Evolutionary conservation across 1,140 invertebrate species (phyloP).

Genomic region (Drepana arcuata): DNA sequence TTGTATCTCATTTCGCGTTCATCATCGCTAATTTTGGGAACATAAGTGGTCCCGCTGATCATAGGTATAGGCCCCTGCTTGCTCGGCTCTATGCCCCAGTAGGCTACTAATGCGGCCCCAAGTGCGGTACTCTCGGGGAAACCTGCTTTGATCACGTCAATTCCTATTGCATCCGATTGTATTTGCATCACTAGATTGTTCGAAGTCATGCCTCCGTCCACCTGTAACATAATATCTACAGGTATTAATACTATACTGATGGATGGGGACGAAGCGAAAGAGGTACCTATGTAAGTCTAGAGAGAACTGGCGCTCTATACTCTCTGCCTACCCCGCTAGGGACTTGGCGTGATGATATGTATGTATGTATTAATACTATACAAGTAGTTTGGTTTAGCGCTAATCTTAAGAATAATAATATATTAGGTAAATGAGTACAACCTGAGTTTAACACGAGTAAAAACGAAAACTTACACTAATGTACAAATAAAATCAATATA

Average conservation of each 20-base stretch:
- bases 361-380: too few relatives aligned
- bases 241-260: too few relatives aligned
- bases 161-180: conserved; percentile 72
- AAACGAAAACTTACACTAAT: too few relatives aligned
- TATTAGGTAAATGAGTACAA: too few relatives aligned
- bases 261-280: background rate
- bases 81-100: conserved; percentile 74
- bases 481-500: too few relatives aligned
- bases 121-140: conserved; percentile 90
- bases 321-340: too few relatives aligned
- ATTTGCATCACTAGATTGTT: conserved; percentile 90
- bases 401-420: too few relatives aligned
- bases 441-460: too few relatives aligned
- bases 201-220: conserved; percentile 94
- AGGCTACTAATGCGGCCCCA: conserved; percentile 87
- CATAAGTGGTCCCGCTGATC: conserved; percentile 77
- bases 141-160: conserved; percentile 78
- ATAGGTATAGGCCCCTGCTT: conserved; percentile 46
- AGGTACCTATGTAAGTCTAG: background rate
- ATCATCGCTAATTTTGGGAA: conserved; percentile 76
- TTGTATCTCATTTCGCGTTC: conserved; percentile 82
- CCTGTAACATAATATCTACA: conserved; percentile 73
- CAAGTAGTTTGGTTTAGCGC: too few relatives aligned
- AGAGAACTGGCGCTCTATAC: background rate
- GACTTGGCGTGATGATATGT: too few relatives aligned